Base-by-base conservation (phyloP, 2,888 invertebrate species). In the Lottia scabra region DNA sequence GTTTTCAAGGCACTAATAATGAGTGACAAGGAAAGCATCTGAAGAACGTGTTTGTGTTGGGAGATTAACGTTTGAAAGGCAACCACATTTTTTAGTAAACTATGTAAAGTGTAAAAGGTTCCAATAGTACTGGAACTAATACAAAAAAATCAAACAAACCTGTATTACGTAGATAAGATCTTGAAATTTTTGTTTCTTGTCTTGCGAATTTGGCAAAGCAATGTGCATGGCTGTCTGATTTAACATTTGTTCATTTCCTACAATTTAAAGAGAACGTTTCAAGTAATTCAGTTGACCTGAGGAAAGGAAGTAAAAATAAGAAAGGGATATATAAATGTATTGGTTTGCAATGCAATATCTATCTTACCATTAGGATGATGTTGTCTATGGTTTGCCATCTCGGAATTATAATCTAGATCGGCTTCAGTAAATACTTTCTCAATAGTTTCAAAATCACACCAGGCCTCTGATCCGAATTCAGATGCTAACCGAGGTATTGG, bases 401-500 rank as follows among this genome's bases (percentile, higher is more conserved):
- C 87, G 69, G 94, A 93, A 68, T 83, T 83, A 80, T 87, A 87
- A 43, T 79, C 80, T 87, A 89, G 86, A 75, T 91, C 90, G 19
- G 83, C 78, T 19, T 81, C 74, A 2, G 75, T 78, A 16, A 86
- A 79, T 2, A 93, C 93, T 0, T 75, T 75, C 19, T 92, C 91
- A 64, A 90, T 87, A 0, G 96, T 93, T 56, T 91, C 90, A 23
- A 93, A 87, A 1, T 94, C 93, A 0, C 98, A 97, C 78, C 95
- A 91, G 0, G 97, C 95, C 89, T 99, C 98, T 80, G 95, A 94
- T 0, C 99, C 99, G 87, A 96, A 99, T 89, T 99, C 99, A 0
- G 99, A 98, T 4, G 94, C 93, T 89, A 99, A 98, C 82, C 99
- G 92, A 0, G 97, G 93, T 16, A 92, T 92, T 0, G 95, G 95